Evolutionary conservation across 2,113 vertebrate genomes (phyloP).

Genomic region (Globicephala melas): DNA sequence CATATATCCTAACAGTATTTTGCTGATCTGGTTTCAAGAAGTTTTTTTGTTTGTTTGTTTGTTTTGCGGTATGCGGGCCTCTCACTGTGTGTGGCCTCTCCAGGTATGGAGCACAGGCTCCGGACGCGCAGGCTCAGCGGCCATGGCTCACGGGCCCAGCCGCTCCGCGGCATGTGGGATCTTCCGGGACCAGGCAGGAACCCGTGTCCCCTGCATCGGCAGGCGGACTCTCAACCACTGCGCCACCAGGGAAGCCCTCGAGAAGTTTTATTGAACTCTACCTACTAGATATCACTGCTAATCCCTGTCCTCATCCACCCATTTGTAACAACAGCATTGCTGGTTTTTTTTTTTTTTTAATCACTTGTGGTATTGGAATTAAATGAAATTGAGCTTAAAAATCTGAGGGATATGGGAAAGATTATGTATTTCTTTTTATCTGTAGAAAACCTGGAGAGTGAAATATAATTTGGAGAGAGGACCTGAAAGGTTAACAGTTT

Average conservation of each 20-base stretch:
- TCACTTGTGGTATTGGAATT: neutral
- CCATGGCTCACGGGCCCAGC: too few species aligned
- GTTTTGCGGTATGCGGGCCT: too few species aligned
- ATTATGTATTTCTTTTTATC: neutral
- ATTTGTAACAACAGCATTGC: neutral
- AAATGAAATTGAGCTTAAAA: neutral
- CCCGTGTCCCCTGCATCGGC: too few species aligned
- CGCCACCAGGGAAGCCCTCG: neutral
- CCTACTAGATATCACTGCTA: neutral
- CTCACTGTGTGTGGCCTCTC: too few species aligned
- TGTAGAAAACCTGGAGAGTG: neutral
- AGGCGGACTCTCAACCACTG: too few species aligned
- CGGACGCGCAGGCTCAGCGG: too few species aligned
- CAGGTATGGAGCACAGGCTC: too few species aligned
- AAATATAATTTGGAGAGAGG: neutral
- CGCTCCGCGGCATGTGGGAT: too few species aligned
- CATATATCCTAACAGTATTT: neutral
- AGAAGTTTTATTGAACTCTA: neutral
- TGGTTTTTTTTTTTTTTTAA: neutral
- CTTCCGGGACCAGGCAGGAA: too few species aligned
- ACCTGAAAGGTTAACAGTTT: neutral
- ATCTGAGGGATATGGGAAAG: neutral
- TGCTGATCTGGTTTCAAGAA: neutral
- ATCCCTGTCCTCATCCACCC: neutral
- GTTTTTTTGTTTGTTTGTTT: neutral